A percentile compares a stretch with the other conserved stretches of the same genome.
phyloP scores from a whole-genome alignment of 2,113 vertebrate genomes.

The Prochilodus magdalenae region DNA sequence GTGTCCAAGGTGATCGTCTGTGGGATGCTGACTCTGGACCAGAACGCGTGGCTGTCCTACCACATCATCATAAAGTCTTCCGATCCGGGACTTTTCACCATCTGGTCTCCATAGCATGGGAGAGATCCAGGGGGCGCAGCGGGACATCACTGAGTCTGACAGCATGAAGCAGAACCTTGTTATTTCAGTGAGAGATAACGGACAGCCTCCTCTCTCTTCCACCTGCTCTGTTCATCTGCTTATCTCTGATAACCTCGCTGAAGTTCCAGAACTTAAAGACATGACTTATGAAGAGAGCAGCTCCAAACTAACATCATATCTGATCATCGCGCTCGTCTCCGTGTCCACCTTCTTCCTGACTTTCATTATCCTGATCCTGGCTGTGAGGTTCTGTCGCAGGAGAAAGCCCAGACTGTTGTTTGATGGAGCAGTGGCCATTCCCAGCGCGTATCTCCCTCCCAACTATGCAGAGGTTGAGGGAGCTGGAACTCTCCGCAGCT shows the following conservation, averaged over 20 bases:
- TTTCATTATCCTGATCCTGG: constrained; percentile 52
- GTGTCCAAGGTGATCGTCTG: constrained; percentile 77
- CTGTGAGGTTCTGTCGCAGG: constrained; percentile 49
- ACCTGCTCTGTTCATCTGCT: constrained; percentile 58
- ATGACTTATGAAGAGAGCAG: constrained; percentile 45
- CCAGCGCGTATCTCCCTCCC: constrained; percentile 57
- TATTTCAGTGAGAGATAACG: constrained; percentile 71
- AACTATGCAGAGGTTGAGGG: constrained; percentile 59
- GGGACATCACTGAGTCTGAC: constrained; percentile 63
- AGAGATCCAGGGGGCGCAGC: constrained; percentile 63
- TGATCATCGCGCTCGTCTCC: constrained; percentile 54
- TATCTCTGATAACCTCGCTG: constrained; percentile 59
- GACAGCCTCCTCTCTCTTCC: constrained; percentile 66
- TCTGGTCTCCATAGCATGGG: constrained; percentile 59
- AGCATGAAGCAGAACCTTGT: constrained; percentile 64
- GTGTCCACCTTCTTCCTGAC: constrained; percentile 57
- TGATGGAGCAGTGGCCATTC: constrained; percentile 55
- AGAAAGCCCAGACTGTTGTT: constrained; percentile 59
- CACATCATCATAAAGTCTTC: constrained; percentile 66
- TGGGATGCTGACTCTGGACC: constrained; percentile 69
- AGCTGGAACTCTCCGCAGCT: constrained; percentile 56
- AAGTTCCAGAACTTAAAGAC: constrained; percentile 58
- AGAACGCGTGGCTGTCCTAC: constrained; percentile 69
- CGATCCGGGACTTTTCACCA: constrained; percentile 61
- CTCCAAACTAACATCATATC: constrained; percentile 53